Evolutionary conservation across 2,888 invertebrate genomes (phyloP).

Genomic region (Trichopoda pennipes): DNA sequence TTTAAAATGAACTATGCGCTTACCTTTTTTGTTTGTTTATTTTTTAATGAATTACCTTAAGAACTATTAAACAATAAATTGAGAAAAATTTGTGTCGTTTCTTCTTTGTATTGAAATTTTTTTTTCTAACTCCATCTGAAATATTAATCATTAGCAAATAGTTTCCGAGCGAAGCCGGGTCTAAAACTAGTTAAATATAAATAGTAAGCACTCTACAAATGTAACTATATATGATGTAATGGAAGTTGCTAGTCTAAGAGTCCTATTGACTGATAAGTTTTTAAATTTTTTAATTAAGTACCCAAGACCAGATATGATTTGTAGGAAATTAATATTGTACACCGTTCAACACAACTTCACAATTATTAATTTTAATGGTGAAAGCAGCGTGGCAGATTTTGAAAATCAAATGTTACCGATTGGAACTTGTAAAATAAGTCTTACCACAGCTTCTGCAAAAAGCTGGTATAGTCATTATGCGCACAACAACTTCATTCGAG

Average conservation of each 20-base stretch:
- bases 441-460: no score
- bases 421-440: neutral
- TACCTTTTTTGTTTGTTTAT: no score
- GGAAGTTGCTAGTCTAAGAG: constrained; percentile 39
- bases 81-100: no score
- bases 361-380: constrained; percentile 56
- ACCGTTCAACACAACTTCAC: constrained; percentile 60
- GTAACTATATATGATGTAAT: neutral
- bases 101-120: no score
- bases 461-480: constrained; percentile 40
- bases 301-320: constrained; percentile 61
- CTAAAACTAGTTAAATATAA: no score
- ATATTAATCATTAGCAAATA: no score
- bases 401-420: no score
- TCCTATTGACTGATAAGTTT: constrained; percentile 56
- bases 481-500: constrained; percentile 66
- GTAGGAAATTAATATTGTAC: constrained; percentile 53
- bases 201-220: constrained; percentile 10
- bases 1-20: no score
- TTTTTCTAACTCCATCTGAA: no score
- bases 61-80: no score
- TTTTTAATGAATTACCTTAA: no score
- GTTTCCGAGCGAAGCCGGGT: no score
- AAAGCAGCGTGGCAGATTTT: constrained; percentile 60
- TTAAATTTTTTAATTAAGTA: constrained; percentile 66